Base-by-base conservation (phyloP, 53 echinoderm and acorn worm species). In the Holothuria leucospilota region DNA sequence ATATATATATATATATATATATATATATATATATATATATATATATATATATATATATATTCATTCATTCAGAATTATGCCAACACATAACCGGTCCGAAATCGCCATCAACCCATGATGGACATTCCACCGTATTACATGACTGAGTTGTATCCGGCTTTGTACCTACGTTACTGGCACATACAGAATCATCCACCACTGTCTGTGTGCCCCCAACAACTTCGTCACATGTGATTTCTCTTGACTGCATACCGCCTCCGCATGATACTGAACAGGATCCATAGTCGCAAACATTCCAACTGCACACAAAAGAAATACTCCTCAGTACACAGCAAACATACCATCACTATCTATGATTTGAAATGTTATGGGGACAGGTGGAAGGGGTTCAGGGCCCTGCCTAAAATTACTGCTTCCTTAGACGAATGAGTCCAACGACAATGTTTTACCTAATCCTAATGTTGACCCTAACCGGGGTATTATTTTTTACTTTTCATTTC, bases 221-320 rank as follows among this genome's bases (percentile, higher is more conserved):
- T 28, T 70, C 38, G 10, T 70, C 70, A 70, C 70, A 70, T 20
- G 70, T 70, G 23, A 70, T 70, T 39, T 20, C 29, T 29, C 70
- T 70, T 29, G 70, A 38, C 30, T 70, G 70, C 29, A 13, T 29
- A 27, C 70, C 70, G 20, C 29, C 70, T 70, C 70, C 70, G 15
- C 70, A 70, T 20, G 70, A 34, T 8, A 70, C 34, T 10, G 70
- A 70, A 34, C 70, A 70, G 30, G 26, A 10, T 8, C 39, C 70
- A 28, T 38, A 70, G 34, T 27, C 70, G 23, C 70, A 6, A 38
- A 70, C 15, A 70, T 70, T 70, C 70, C 70, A 70, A 70, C 70
- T 70, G 70, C 6, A 28, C 11, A 64, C 10, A 20, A 28, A 64
- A 3, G 3, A 34, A 34, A 34, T 3, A 34, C 2, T 34, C 34